phyloP scores from a whole-genome alignment of 2,113 vertebrate species.

The Cynocephalus volans region DNA sequence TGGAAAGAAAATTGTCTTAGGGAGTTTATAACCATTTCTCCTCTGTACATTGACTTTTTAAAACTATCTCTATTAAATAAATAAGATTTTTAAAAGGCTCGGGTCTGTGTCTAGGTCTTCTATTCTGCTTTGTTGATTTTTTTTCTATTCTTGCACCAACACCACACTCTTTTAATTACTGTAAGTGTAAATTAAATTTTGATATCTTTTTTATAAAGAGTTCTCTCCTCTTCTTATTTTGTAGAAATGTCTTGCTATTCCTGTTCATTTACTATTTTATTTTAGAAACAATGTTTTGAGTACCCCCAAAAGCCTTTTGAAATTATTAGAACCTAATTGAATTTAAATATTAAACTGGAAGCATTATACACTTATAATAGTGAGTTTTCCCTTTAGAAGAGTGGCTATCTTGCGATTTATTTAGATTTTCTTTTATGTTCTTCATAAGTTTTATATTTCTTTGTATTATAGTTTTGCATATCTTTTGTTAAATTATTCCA shows the following conservation, averaged over 20 bases:
- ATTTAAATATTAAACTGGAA: constrained; percentile 19
- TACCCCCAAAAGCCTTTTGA: background rate
- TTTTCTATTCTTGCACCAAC: background rate
- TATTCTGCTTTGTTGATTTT: background rate
- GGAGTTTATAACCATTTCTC: background rate
- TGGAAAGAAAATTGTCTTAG: background rate
- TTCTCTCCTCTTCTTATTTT: background rate
- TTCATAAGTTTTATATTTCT: constrained; percentile 44
- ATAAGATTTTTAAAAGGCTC: background rate
- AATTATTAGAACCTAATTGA: background rate
- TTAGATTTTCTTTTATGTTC: background rate
- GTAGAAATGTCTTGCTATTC: background rate
- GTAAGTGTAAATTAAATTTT: background rate
- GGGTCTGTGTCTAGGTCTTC: background rate
- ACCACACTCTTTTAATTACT: background rate
- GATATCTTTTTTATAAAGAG: background rate
- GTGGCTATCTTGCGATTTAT: background rate
- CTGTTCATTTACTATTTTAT: background rate
- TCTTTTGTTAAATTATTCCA: background rate
- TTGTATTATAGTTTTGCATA: background rate
- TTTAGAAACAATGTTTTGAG: background rate
- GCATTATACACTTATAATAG: background rate
- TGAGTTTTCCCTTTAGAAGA: background rate
- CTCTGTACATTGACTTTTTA: background rate
- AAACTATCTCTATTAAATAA: background rate